Evolutionary conservation across 1,140 invertebrate genomes (phyloP).

Genomic region (Tetragonula clypearis): DNA sequence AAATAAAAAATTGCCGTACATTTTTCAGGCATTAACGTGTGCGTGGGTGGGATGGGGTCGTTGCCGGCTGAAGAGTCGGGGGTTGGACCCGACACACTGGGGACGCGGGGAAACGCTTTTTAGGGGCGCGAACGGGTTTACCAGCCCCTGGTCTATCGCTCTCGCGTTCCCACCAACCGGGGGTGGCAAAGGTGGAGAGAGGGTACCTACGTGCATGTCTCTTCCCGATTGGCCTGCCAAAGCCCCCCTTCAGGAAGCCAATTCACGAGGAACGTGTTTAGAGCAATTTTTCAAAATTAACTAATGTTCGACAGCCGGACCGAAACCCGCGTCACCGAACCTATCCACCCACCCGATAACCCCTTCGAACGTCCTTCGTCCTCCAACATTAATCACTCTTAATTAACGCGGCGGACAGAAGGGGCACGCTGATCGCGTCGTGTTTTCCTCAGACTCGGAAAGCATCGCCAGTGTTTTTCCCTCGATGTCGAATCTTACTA

Average conservation of each 20-base stretch:
- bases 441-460: not conserved
- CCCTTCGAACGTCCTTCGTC: constrained; percentile 12
- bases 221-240: constrained; percentile 74
- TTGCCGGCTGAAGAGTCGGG: constrained; percentile 55
- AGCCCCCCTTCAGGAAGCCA: constrained; percentile 67
- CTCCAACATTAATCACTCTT: constrained; percentile 66
- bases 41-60: constrained; percentile 69
- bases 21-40: constrained; percentile 82
- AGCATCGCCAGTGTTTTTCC: not conserved
- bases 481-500: not conserved
- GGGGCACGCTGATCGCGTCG: not conserved
- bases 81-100: constrained; percentile 15
- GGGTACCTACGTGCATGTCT: constrained; percentile 68
- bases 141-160: constrained; percentile 59
- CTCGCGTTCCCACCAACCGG: constrained; percentile 36
- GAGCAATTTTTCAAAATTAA: constrained; percentile 76
- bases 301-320: constrained; percentile 73
- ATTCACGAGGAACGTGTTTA: constrained; percentile 72
- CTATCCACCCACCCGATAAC: not conserved
- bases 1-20: constrained; percentile 83
- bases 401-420: constrained; percentile 60
- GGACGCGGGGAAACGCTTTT: constrained; percentile 60
- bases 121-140: constrained; percentile 60
- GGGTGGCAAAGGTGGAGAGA: constrained; percentile 40
- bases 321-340: constrained; percentile 19